Percentiles rank a stretch among this genome's conserved stretches.
Conservation (phyloP, 2,113 vertebrate species). For the Podocnemis expansa region DNA sequence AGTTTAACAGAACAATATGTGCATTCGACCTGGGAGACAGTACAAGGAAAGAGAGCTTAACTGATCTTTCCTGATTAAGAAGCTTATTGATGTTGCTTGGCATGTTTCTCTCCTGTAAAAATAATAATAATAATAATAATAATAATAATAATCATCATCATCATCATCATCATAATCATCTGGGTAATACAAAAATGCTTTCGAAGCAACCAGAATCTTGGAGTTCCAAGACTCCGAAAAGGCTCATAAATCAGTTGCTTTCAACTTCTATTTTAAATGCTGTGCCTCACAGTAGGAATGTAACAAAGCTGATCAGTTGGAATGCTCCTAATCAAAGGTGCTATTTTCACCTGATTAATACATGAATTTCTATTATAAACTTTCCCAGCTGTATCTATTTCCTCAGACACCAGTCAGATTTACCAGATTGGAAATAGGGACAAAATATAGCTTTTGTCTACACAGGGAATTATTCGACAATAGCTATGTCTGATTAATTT, state of each 20-base stretch:
- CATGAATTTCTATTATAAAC: not conserved
- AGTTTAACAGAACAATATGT: conserved; percentile 39
- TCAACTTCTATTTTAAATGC: not conserved
- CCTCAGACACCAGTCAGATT: not conserved
- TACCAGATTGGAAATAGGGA: not conserved
- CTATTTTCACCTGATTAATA: not conserved
- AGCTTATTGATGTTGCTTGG: conserved; percentile 18
- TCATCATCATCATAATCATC: too few species aligned
- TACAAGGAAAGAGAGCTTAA: conserved; percentile 48
- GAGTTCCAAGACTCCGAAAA: conserved; percentile 6
- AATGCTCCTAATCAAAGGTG: not conserved
- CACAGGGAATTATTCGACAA: not conserved
- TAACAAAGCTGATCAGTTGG: not conserved
- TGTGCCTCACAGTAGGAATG: not conserved
- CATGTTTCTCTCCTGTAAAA: conserved; percentile 31
- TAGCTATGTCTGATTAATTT: not conserved
- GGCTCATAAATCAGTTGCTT: not conserved
- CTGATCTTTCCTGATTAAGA: conserved; percentile 54
- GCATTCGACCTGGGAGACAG: conserved; percentile 41
- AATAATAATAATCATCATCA: too few species aligned
- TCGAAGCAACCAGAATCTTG: conserved; percentile 5
- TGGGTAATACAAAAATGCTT: conserved; percentile 1
- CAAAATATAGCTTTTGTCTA: not conserved
- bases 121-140: too few species aligned
- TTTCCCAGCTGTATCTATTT: not conserved